Base-by-base conservation (phyloP, 2,113 vertebrate species). In the Eudyptes chrysolophus region DNA sequence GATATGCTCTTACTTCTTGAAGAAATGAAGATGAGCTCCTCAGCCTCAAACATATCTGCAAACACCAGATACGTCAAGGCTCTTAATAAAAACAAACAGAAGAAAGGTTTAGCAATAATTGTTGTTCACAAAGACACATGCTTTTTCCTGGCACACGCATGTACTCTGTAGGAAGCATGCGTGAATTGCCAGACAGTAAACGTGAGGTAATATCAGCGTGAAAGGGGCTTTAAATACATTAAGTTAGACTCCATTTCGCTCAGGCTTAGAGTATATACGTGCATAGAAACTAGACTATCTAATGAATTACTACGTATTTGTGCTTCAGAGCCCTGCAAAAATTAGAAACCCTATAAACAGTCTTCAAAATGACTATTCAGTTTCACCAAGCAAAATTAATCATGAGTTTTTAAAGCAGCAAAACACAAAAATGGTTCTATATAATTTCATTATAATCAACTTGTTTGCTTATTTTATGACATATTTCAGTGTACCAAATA, bases 111-210 rank as follows among this genome's bases (percentile, higher is more conserved):
- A 78, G 22, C 10, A 65, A 44, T 36, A 69, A 36, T 5, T 68
- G 7, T 12, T 62, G 13, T 49, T 65, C 60, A 57, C 20, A 87
- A 70, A 54, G 6, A n/a, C 21, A 26, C 9, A 10, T 19, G 7
- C 13, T 42, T 17, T 72, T 77, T 72, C 36, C 34, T 49, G 68
- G 30, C 30, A 51, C 21, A 48, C 3, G 7, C 0, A 0, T 20
- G 18, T n/a, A 20, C 16, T 42, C 13, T 29, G 40, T 40, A 46
- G 34, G 24, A 81, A 69, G 20, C 11, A 66, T 11, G 29, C 62
- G 9, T 68, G 25, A 94, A 51, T 26, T 83, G 44, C 10, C 51
- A 78, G 49, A 40, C 7, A 69, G 36, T 38, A 69, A 91, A 61
- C 19, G 0, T 57, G 64, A 87, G 26, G 34, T 34, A 65, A 17